Conservation (phyloP, 2,888 invertebrate species). For the Prenolepis imparis region DNA sequence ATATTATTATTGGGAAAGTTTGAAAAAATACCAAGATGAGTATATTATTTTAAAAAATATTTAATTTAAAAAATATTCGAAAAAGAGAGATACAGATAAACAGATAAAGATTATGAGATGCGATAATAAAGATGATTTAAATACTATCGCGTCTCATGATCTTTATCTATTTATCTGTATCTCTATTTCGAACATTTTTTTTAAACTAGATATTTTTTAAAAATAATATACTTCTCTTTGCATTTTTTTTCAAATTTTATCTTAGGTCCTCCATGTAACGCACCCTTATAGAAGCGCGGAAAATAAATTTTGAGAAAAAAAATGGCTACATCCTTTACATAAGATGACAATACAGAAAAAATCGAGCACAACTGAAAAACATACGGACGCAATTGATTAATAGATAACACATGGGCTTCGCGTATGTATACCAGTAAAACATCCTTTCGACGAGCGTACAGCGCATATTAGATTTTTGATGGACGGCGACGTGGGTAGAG, state of each 20-base stretch:
- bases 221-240: no score
- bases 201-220: no score
- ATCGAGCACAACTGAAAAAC: neutral
- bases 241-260: no score
- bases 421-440: constrained; percentile 37
- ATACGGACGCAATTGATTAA: constrained; percentile 42
- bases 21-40: neutral
- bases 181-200: no score
- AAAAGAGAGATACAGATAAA: neutral
- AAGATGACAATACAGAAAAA: neutral
- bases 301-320: no score
- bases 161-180: no score
- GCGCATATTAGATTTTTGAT: constrained; percentile 75
- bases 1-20: neutral
- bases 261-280: neutral
- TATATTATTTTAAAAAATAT: neutral
- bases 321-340: neutral
- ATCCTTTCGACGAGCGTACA: constrained; percentile 53
- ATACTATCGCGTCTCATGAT: neutral
- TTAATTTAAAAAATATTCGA: neutral
- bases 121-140: neutral
- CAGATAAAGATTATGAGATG: neutral
- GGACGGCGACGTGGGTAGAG: constrained; percentile 47
- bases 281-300: neutral
- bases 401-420: constrained; percentile 28